These are phyloP conservation scores for Leucania comma DNA, from an alignment of 2,888 invertebrate species.

Conservation along the genomic window DNA sequence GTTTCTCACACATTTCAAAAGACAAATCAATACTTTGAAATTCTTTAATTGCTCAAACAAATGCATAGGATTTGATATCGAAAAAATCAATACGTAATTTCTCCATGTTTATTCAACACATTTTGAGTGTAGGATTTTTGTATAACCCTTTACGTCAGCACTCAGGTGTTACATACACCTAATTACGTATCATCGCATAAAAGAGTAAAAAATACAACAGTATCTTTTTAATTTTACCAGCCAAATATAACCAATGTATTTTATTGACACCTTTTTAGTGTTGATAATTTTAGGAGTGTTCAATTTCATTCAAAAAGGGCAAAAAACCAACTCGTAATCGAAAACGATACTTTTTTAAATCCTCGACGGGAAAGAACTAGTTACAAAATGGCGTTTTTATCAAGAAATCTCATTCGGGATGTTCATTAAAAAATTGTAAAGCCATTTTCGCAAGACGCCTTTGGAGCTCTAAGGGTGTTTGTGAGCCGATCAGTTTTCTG, in stretches of 20 bases:
- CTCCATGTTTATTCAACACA: constrained; percentile 19
- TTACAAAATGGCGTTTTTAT: constrained; percentile 70
- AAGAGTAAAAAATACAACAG: constrained; percentile 38
- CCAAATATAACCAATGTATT: constrained; percentile 52
- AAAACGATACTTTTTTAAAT: constrained; percentile 60
- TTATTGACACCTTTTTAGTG: constrained; percentile 50
- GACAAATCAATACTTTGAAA: background rate
- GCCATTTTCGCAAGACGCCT: constrained; percentile 72
- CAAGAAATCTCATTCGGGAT: constrained; percentile 74
- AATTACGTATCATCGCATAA: constrained; percentile 50
- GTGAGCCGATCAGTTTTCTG: constrained; percentile 86
- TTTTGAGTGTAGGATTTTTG: constrained; percentile 36
- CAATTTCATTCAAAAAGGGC: constrained; percentile 52
- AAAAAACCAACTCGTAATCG: constrained; percentile 28
- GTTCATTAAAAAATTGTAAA: constrained; percentile 77
- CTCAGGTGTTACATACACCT: constrained; percentile 40
- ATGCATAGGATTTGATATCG: background rate
- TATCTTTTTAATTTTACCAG: constrained; percentile 54
- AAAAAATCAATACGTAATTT: constrained; percentile 43
- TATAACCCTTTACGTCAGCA: constrained; percentile 48
- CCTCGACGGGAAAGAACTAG: constrained; percentile 37
- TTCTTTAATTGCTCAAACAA: constrained; percentile 1
- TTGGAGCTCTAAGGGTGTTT: constrained; percentile 65
- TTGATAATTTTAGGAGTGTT: constrained; percentile 57
- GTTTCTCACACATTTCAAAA: background rate